Base-by-base conservation (phyloP, 2,797 vertebrate species). In the Tachyglossus aculeatus region DNA sequence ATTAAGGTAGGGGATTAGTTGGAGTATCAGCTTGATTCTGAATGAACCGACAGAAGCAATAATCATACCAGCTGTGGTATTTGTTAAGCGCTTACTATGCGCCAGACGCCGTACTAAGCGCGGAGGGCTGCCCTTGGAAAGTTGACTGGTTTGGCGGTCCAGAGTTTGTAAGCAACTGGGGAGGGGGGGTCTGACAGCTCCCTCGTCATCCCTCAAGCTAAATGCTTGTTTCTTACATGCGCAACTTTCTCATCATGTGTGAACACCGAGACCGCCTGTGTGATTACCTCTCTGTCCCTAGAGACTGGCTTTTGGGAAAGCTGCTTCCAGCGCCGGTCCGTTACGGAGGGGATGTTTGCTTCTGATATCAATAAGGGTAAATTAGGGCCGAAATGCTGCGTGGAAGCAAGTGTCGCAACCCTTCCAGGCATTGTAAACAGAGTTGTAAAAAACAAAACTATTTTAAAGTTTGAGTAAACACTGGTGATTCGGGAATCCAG, bases 201-300 rank as follows among this genome's bases (percentile, higher is more conserved):
- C 15, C 4, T 15, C 52, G 29, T 31, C 52, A 32, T 41, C 22
- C 33, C 14, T 25, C 4, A 25, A 22, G 50, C 34, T 67, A 34
- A 58, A 27, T 2, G 7, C 54, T 62, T 57, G 5, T 37, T 59
- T 62, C 19, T 34, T 25, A 51, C 13, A 48, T 56, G 56, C 36
- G 67, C 56, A 52, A 41, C 80, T 63, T 74, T 76, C 80, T 52
- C 19, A 22, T n/a, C n/a, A n/a, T n/a, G 19, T 80, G 32, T 41
- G 19, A 37, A 32, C 34, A 64, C 6, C 0, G 0, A 34, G 67
- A 24, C 22, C 51, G 19, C 66, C 77, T 11, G n/a, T 18, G 41
- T 70, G 56, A 69, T 78, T 81, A 55, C 22, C 10, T 82, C 4
- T 38, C 64, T 47, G 22, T 27, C 18, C 56, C 74, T 75, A 61